phyloP scores from a whole-genome alignment of 2,113 vertebrate species.

The Ptychochromis oligacanthus region DNA sequence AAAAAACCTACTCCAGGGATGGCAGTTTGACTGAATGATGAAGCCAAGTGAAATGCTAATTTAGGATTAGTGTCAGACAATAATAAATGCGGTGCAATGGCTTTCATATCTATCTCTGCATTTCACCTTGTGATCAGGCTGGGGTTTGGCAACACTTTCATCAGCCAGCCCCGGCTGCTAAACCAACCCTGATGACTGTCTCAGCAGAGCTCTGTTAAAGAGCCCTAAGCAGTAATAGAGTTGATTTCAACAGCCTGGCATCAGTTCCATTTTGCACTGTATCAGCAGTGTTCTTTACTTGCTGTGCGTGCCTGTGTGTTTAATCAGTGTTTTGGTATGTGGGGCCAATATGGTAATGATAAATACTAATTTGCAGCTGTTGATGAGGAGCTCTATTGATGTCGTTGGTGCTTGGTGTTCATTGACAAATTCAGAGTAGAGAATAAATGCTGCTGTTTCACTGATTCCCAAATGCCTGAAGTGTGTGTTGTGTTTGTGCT shows the following conservation, averaged over 20 bases:
- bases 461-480: background rate
- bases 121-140: slow-evolving; percentile 73
- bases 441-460: slow-evolving; percentile 18
- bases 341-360: slow-evolving; percentile 63
- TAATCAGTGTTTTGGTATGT: slow-evolving; percentile 59
- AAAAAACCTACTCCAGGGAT: slow-evolving; percentile 54
- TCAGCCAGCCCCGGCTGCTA: slow-evolving; percentile 59
- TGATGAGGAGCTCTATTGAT: slow-evolving; percentile 52
- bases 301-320: slow-evolving; percentile 50
- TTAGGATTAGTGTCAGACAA: slow-evolving; percentile 70
- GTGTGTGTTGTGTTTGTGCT: background rate
- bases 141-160: slow-evolving; percentile 65
- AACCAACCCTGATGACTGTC: slow-evolving; percentile 61
- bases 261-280: slow-evolving; percentile 45
- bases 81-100: slow-evolving; percentile 58
- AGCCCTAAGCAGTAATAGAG: slow-evolving; percentile 58
- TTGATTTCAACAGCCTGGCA: slow-evolving; percentile 50
- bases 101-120: slow-evolving; percentile 68
- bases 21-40: slow-evolving; percentile 61
- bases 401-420: slow-evolving; percentile 38
- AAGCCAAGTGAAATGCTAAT: slow-evolving; percentile 74
- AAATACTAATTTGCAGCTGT: slow-evolving; percentile 54
- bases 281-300: slow-evolving; percentile 54
- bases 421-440: slow-evolving; percentile 37
- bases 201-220: slow-evolving; percentile 49